Evolutionary conservation across 2,113 vertebrate species (phyloP).

Genomic region (Ardeotis arabs): DNA sequence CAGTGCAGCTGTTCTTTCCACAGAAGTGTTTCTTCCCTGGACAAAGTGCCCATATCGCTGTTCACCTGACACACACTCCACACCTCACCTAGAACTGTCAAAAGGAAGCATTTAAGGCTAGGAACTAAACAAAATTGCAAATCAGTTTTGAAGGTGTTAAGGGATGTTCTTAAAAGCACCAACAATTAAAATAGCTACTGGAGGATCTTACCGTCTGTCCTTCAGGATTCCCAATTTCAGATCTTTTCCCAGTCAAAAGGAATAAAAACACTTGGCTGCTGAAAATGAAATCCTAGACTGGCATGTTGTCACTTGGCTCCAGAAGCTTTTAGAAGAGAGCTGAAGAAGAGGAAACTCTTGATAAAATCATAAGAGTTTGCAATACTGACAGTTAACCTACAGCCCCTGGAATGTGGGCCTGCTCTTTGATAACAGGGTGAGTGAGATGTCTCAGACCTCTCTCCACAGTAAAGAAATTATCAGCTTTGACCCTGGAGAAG

Average conservation of each 20-base stretch:
- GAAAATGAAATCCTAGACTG: not conserved
- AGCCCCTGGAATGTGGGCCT: not conserved
- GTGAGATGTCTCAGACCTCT: not conserved
- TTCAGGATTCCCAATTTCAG: not conserved
- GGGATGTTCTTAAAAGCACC: not conserved
- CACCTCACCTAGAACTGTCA: not conserved
- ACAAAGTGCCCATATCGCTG: fast-evolving
- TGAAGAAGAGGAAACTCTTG: not conserved
- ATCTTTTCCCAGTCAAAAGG: not conserved
- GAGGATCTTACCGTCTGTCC: not conserved
- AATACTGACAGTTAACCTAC: not conserved
- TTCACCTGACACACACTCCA: not conserved
- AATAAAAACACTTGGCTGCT: not conserved
- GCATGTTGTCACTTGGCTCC: not conserved
- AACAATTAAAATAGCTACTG: not conserved
- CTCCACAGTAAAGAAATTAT: not conserved
- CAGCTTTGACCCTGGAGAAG: not conserved
- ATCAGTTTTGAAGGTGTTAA: not conserved
- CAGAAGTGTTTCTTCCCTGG: not conserved
- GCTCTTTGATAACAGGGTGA: not conserved
- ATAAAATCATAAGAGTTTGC: not conserved
- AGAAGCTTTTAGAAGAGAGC: not conserved
- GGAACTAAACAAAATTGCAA: not conserved
- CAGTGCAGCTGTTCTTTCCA: not conserved
- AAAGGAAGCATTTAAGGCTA: not conserved